Evolutionary conservation across 2,797 vertebrate genomes (phyloP), one percentile per base, ranked within the genome.

Genomic region (Myotis pilosus): DNA sequence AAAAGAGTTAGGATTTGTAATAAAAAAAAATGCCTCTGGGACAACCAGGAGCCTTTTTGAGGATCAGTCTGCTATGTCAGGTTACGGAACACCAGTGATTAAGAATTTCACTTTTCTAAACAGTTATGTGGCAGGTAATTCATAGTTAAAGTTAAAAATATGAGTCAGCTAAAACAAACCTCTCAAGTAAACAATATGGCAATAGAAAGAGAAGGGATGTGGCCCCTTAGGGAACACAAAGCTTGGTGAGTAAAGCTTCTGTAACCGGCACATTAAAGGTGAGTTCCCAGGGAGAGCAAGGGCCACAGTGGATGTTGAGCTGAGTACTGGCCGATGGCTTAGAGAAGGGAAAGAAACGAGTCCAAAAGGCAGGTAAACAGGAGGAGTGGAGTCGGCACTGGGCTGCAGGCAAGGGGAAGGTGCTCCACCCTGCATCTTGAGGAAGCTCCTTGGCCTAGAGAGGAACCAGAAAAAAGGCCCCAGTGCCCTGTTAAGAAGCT

Each of bases 111-210:
- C 36, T 28, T 57, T 55, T 68, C 30, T 53, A 49, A 83, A 80
- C 11, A 72, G 4, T 49, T 89, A 47, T n/a, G 81, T 60, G 47
- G 41, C 47, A 93, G 80, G 53, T 71, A n/a, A 78, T 47, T 60
- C 41, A 74, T 33, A 75, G 57, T 81, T 89, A 51, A 92, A 87
- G 22, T 92, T 49, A 81, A 95, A 86, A 88, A 55, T 44, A 80
- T n/a, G 91, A 91, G n/a, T 88, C 90, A 76, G 51, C 78, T 30
- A 60, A 81, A 84, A 78, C 68, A 93, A 87, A 83, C 23, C 44
- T 47, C 78, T 36, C 51, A 79, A 36, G 36, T n/a, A 80, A 89
- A 92, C 44, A 74, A 55, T 36, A 62, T 9, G n/a, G 38, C 81
- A 62, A 68, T 38, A 82, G 91, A 89, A 68, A 92, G 72, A 81